phyloP scores from a whole-genome alignment of 2,113 vertebrate species.

The Candoia aspera region DNA sequence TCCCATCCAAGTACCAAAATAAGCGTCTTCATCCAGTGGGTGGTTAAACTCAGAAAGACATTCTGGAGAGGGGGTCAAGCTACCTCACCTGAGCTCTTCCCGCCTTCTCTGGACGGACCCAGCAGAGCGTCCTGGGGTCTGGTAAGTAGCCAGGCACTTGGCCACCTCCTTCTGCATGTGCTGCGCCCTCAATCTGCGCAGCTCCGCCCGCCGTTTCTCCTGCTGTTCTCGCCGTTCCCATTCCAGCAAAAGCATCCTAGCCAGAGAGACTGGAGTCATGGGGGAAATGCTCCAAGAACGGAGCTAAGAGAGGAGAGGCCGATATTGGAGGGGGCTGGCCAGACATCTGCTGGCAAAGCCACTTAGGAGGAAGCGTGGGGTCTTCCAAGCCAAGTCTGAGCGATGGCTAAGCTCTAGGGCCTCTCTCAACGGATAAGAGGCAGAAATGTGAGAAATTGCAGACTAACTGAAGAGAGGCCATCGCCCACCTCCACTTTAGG shows the following conservation, averaged over 20 bases:
- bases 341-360: too few species aligned
- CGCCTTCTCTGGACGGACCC: slow-evolving; percentile 31
- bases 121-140: background rate
- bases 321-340: background rate
- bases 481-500: too few species aligned
- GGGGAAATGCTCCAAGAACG: background rate
- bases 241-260: slow-evolving; percentile 52
- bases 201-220: slow-evolving; percentile 29
- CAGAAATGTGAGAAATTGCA: too few species aligned
- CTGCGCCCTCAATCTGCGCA: slow-evolving; percentile 44
- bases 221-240: slow-evolving; percentile 53
- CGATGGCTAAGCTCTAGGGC: too few species aligned
- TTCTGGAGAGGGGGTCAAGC: too few species aligned
- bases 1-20: background rate
- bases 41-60: too few species aligned
- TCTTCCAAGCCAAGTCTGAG: too few species aligned
- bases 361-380: too few species aligned
- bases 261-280: background rate
- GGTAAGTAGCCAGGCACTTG: slow-evolving; percentile 58
- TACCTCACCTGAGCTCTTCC: slow-evolving; percentile 62
- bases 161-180: slow-evolving; percentile 57
- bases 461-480: too few species aligned
- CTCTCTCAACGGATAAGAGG: too few species aligned
- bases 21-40: background rate
- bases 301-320: background rate